Conservation (phyloP, 37 sponge, comb jelly and placozoan species). For the Eunapius fragilis region DNA sequence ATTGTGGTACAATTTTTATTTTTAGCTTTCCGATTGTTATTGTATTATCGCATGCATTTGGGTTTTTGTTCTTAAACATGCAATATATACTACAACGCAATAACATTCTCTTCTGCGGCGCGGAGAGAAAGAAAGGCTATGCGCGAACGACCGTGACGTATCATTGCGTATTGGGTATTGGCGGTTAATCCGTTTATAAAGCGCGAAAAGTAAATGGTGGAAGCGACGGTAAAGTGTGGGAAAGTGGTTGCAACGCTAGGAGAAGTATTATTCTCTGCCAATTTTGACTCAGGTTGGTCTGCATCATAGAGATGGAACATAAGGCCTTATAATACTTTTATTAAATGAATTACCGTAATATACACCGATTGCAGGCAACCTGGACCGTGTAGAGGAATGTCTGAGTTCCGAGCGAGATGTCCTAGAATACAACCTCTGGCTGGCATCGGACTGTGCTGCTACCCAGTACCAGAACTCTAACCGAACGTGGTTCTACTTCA, state of each 20-base stretch:
- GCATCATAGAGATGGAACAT: neutral
- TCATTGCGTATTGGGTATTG: too few species aligned
- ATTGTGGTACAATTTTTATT: too few species aligned
- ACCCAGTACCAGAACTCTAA: conserved; percentile 78
- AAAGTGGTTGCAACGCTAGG: conserved; percentile 64
- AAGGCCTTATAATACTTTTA: too few species aligned
- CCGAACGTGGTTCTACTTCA: conserved; percentile 91
- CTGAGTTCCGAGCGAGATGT: neutral
- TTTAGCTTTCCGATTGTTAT: too few species aligned
- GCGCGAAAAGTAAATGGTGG: neutral
- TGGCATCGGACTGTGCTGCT: conserved; percentile 91
- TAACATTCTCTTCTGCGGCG: too few species aligned
- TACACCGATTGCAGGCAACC: conserved; percentile 57
- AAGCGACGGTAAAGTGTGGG: conserved; percentile 20
- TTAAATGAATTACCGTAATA: too few species aligned
- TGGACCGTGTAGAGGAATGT: conserved; percentile 62
- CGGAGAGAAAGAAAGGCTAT: too few species aligned
- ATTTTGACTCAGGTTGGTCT: conserved; percentile 87
- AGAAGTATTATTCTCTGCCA: conserved; percentile 54
- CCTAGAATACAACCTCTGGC: conserved; percentile 88
- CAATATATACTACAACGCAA: too few species aligned
- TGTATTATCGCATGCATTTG: too few species aligned
- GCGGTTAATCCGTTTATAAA: too few species aligned
- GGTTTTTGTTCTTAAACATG: too few species aligned
- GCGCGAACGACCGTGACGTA: too few species aligned